Base-by-base conservation (phyloP, 2,797 vertebrate genomes). In the Lagothrix lagotricha region DNA sequence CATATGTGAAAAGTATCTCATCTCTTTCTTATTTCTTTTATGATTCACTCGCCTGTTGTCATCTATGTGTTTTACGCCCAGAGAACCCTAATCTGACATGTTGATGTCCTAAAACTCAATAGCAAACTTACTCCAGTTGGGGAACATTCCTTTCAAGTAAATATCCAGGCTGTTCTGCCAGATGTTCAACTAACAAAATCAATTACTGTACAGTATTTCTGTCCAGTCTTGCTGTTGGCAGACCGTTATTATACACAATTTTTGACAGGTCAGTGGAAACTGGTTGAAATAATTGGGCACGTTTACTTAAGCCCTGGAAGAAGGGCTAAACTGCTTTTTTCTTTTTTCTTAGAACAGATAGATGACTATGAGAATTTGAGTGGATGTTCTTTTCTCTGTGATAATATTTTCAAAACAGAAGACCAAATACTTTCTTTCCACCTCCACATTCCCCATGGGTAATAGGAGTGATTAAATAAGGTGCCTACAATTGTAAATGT, bases 151-250 rank as follows among this genome's bases (percentile, higher is more conserved):
- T 98, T 96, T 89, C 93, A 97, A 97, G 88, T 77, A 97, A 90
- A 96, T 90, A 97, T 95, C 88, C 87, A 98, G 86, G 44, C 95
- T 97, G 97, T 94, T 97, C 36, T 30, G 54, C 93, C 98, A 98
- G 98, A 97, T 98, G 98, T 97, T 98, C 97, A 77, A 54, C 80
- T 98, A 97, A 93, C 80, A 96, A 98, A 98, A 93, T 94, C 97
- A 94, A 98, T 76, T 87, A 95, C 95, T 10, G 1, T 77, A 83
- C 93, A 22, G 19, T 61, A 93, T 95, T 97, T 96, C 96, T 97
- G 95, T 96, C 96, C 94, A 94, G 73, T 89, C 94, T 73, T 95
- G 91, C 88, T 1, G 0, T 90, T 28, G 61, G 93, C 93, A 94
- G 72, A 93, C 36, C 54, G 50, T 95, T 88, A 90, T 36, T 87